Evolutionary conservation across 1,140 invertebrate species (phyloP), one percentile per base, ranked within the genome.

Genomic region (Dendroctonus valens): DNA sequence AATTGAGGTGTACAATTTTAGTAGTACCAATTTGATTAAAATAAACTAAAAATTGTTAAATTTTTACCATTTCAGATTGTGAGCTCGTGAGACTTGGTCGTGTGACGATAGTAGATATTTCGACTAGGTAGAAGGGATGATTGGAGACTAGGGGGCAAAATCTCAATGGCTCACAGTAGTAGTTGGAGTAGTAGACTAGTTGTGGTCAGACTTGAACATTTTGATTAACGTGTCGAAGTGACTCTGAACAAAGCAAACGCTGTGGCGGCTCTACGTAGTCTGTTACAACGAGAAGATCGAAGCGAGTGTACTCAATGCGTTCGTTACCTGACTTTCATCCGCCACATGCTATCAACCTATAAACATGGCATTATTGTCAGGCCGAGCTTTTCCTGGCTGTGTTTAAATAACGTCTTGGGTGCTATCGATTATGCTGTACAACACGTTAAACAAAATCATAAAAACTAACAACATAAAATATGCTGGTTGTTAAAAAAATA

Each of bases 261-360:
- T 72, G 72, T 73, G 73, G 70, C 70, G 67, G 68, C 69, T 74
- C 72, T 72, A 73, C 71, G 74, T 67, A 75, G 74, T 73, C 69
- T 71, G 68, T 58, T 59, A 74, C 71, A 69, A 69, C 72, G 64
- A 75, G 73, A 72, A 72, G 71, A 63, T 70, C 66, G 65, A 67
- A 65, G 62, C 52, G 54, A 73, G 72, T 71, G 73, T 74, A 74
- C 73, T 75, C 74, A 74, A 72, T 69, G 69, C 72, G 68, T 26
- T 26, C 26, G 26, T 77, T 77, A 77, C 75, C 76, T 78, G 72
- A 74, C 72, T 73, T 76, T 74, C 74, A 78, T 73, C 74, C 73
- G 68, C 77, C 77, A 76, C 73, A 77, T 72, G 74, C 72, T 77
- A 76, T 76, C 63, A 61, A 78, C 77, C 77, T 76, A 80, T 78